Conservation (phyloP, 2,888 invertebrate genomes). For the Lacanobia wlatinum region DNA sequence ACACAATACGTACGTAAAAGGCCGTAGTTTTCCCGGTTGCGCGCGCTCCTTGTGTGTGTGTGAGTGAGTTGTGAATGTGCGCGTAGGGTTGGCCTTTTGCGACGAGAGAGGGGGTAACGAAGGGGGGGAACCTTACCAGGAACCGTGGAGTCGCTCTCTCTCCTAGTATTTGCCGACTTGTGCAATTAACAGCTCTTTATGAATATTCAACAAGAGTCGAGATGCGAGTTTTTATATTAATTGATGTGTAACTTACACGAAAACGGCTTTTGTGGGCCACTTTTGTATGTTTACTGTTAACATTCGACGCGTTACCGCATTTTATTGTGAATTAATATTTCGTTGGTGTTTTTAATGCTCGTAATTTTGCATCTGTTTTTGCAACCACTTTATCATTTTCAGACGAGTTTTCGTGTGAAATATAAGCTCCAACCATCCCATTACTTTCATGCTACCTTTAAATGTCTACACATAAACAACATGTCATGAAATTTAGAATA, state of each 20-base stretch:
- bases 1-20: slow-evolving; percentile 90
- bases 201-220: slow-evolving; percentile 87
- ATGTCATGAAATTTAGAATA: neutral
- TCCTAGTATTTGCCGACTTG: slow-evolving; percentile 88
- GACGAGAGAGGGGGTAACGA: slow-evolving; percentile 67
- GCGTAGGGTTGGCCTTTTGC: slow-evolving; percentile 86
- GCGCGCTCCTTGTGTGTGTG: slow-evolving; percentile 82
- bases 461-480: fast-evolving
- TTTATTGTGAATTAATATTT: slow-evolving; percentile 57
- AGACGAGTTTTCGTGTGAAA: neutral
- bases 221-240: slow-evolving; percentile 87
- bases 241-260: slow-evolving; percentile 85
- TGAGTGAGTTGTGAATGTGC: slow-evolving; percentile 72
- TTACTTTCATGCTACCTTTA: neutral
- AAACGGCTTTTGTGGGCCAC: slow-evolving; percentile 70
- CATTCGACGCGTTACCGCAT: slow-evolving; percentile 55
- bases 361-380: slow-evolving; percentile 1
- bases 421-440: neutral
- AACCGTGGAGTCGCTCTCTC: slow-evolving; percentile 86
- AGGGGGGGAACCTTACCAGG: slow-evolving; percentile 77
- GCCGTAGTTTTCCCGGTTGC: slow-evolving; percentile 90
- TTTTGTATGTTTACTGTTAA: slow-evolving; percentile 65
- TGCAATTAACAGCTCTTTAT: slow-evolving; percentile 90
- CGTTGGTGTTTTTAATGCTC: slow-evolving; percentile 19
- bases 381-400: neutral